Evolutionary conservation across 1,140 invertebrate species (phyloP), one percentile per base, ranked within the genome.

Genomic region (Macrobrachium rosenbergii): DNA sequence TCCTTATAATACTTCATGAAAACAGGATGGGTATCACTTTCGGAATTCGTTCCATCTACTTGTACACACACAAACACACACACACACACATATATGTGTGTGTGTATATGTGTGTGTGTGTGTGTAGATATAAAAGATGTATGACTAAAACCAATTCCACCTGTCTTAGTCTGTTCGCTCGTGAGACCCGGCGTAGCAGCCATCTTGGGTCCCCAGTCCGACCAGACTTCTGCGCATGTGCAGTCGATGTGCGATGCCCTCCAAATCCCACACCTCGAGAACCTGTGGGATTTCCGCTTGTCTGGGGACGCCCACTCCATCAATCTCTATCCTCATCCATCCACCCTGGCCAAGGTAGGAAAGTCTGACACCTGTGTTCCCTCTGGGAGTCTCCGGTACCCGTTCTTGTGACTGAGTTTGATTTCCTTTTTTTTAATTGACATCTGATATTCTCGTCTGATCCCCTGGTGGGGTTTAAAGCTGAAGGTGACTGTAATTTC

Each of bases 191-290:
- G 95, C 82, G 92, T 97, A 12, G 95, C 95, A 12, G 96, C 94
- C 5, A 93, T 99, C 76, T 96, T 98, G 91, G 97, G 97, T 19
- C 97, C 97, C 5, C 94, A 94, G 64, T 94, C 94, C 21, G 93
- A 92, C 87, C 89, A 92, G 28, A 93, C 95, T 0, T 93, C 96
- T 0, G 92, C 93, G 59, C 95, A 97, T 91, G 95, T 98, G 19
- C 95, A 97, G 92, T 96, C 96, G 14, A 95, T 98, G 60, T 97
- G 96, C 90, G 97, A 98, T 91, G 94, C 94, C 37, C 94, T 97
- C 90, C 92, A 98, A 92, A 94, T 99, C 69, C 97, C 98, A 0
- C 96, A 98, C 90, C 93, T 98, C 76, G 94, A 96, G 90, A 94
- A 94, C 2, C 94, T 95, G 83, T 95, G 94, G 28, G 93, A 92